phyloP scores from a whole-genome alignment of 1,140 invertebrate species.

The Atopsyche davidsoni region DNA sequence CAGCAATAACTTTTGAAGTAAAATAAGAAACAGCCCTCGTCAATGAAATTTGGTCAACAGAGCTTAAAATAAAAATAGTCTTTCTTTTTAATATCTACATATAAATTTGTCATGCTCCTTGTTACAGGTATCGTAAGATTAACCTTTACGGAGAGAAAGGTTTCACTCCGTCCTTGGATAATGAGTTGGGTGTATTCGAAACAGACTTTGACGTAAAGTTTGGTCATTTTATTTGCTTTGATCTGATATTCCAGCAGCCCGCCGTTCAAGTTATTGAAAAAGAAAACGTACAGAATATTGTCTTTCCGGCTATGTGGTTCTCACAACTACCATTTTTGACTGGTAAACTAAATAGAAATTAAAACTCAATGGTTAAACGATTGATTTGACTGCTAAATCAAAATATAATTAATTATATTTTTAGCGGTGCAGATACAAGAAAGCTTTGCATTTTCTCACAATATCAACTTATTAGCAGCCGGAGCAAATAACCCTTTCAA shows the following conservation, averaged over 20 bases:
- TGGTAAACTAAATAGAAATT: constrained; percentile 46
- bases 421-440: constrained; percentile 53
- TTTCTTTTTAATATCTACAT: no score
- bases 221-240: constrained; percentile 71
- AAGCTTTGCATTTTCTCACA: constrained; percentile 50
- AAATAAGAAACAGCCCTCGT: constrained; percentile 34
- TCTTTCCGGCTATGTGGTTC: constrained; percentile 71
- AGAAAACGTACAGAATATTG: constrained; percentile 56
- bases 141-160: constrained; percentile 58
- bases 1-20: no score
- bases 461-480: constrained; percentile 53
- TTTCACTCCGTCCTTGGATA: constrained; percentile 40
- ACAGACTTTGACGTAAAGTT: constrained; percentile 83
- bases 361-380: not conserved
- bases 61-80: no score
- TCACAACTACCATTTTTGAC: constrained; percentile 68
- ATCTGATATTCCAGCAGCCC: constrained; percentile 65
- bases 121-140: constrained; percentile 66
- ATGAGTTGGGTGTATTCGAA: constrained; percentile 54
- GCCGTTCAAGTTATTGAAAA: constrained; percentile 49
- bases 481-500: constrained; percentile 48
- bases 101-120: no score
- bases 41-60: constrained; percentile 27
- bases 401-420: constrained; percentile 34
- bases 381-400: constrained; percentile 29